Conservation (phyloP, 2,113 vertebrate species). For the Chauna torquata region DNA sequence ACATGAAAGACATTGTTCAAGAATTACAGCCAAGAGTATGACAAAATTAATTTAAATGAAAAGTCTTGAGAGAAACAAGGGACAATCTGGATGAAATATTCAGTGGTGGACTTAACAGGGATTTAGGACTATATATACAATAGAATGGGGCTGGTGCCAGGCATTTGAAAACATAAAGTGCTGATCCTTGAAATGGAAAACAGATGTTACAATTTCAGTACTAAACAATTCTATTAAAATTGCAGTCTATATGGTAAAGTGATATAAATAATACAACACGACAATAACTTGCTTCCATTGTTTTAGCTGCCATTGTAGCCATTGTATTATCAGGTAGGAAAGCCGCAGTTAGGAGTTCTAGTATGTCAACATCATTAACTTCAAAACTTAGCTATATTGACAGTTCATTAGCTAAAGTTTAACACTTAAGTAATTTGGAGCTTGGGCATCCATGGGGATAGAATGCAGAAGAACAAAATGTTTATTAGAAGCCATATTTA, state of each 20-base stretch:
- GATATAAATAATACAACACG: background rate
- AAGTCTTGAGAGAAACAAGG: conserved; percentile 49
- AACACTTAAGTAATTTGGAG: background rate
- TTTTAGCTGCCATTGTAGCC: background rate
- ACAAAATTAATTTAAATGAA: conserved; percentile 57
- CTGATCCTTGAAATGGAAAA: conserved; percentile 50
- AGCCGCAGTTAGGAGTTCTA: background rate
- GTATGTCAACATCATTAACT: background rate
- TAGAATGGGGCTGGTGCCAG: conserved; percentile 16
- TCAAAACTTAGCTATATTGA: background rate
- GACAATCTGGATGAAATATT: conserved; percentile 48
- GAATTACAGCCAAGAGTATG: conserved; percentile 20
- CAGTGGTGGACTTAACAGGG: conserved; percentile 49
- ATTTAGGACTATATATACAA: conserved; percentile 18
- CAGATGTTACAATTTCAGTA: conserved; percentile 47
- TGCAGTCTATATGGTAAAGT: background rate
- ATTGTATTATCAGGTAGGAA: background rate
- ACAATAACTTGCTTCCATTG: background rate
- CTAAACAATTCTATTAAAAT: background rate
- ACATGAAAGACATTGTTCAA: conserved; percentile 28
- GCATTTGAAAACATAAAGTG: background rate
- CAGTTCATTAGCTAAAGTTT: background rate
- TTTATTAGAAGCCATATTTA: background rate
- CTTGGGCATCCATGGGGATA: background rate
- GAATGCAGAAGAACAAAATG: background rate